Evolutionary conservation across 2,888 invertebrate species (phyloP), one percentile per base, ranked within the genome.

Genomic region (Microplitis deprimator): DNA sequence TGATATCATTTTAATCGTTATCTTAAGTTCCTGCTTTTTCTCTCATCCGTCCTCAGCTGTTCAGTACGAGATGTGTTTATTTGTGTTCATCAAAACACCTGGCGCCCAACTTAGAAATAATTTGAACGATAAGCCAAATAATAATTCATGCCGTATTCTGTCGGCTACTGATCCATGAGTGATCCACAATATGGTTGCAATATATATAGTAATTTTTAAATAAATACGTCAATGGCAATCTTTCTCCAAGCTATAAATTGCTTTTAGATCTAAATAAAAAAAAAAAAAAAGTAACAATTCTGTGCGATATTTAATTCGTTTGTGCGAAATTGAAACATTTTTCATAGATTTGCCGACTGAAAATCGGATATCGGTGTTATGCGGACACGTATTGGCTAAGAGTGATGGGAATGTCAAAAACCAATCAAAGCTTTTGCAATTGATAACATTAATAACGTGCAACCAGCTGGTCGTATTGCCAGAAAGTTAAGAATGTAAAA

Each of bases 371-470:
- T 73, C 61, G 73, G 64, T 68, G 72, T 77, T 76, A 77, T 68
- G 65, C 75, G 65, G 71, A 79, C 76, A 75, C 67, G 73, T 75
- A 77, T 77, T 68, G 75, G 77, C 76, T 71, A 80, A 82, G 81
- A 76, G 76, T 78, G 67, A 77, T 78, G 78, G 79, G 79, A 73
- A 78, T 80, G 82, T 82, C 82, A 82, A 82, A 85, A 86, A 84
- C 82, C 85, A 86, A 87, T 86, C 84, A 84, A 81, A 80, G 81
- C 79, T 74, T 72, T 80, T 77, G 79, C 81, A 80, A 75, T 77
- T 73, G 68, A 77, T 77, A 79, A 84, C 85, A 83, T 87, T 86
- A 84, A 86, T 86, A 85, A 86, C 85, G 80, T 38, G 29, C n/a
- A 71, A 61, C 61, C 61, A 29, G 71, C 59, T 71, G 61, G 71